Base-by-base conservation (phyloP, 2,797 vertebrate genomes). In the Momotus momota region DNA sequence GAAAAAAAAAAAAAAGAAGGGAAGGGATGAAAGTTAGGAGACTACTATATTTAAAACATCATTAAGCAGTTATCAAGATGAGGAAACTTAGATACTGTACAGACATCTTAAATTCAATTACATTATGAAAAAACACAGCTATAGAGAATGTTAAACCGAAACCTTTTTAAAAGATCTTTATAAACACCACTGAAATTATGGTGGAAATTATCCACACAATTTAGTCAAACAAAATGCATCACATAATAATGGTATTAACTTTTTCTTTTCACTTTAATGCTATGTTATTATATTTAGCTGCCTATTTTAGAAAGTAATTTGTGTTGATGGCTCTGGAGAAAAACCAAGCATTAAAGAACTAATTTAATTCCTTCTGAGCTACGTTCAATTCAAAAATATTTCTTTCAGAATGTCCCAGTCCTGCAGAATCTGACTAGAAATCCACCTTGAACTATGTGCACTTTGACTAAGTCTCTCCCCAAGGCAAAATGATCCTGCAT, bases 341-440 rank as follows among this genome's bases (percentile, higher is more conserved):
- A 98, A 98, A 96, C 54, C 94, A 96, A 95, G 94, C 97, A 98
- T 97, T 98, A 98, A 97, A 97, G 94, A 97, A 90, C 96, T 98
- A 97, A 98, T 98, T 98, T 98, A 98, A 97, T 98, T 97, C 83
- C 75, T 97, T 96, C 95, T 97, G 93, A 97, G 95, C 94, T 88
- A 95, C 88, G 88, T 96, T 96, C 43, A 64, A 75, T 93, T 95
- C 79, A 91, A 94, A 96, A 96, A 96, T 86, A 87, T 93, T 97
- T 94, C 78, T 92, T 97, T 97, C 75, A 89, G 84, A 96, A 96
- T 88, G 87, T 89, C 93, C 85, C 75, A 94, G 67, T 86, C 64
- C 85, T 91, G 75, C 52, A 82, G 67, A 86, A 92, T 91, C 52
- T 92, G 91, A 94, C 90, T 93, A 70, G 92, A 97, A 97, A 97